A percentile compares a stretch with the other conserved stretches of the same genome.
Evolutionary conservation across 2,888 invertebrate species (phyloP).

Genomic region (Drosophila mettleri): DNA sequence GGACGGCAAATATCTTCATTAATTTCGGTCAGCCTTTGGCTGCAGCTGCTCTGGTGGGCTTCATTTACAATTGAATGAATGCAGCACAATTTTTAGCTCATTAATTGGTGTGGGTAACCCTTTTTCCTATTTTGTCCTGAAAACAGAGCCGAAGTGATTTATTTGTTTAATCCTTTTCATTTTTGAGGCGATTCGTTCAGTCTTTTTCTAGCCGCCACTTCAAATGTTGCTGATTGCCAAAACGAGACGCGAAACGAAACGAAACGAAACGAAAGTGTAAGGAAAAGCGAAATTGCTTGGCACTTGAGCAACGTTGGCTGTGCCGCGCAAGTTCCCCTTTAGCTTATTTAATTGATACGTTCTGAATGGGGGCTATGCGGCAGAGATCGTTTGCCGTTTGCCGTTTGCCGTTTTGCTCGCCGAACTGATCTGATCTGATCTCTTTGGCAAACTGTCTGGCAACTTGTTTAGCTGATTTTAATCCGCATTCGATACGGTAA

Average conservation of each 20-base stretch:
- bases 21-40: constrained; percentile 68
- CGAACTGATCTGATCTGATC: constrained; percentile 31
- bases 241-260: neutral
- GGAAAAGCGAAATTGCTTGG: constrained; percentile 1
- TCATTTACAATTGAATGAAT: constrained; percentile 71
- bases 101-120: constrained; percentile 76
- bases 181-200: constrained; percentile 63
- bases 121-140: constrained; percentile 61
- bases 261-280: too few relatives aligned
- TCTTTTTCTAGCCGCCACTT: constrained; percentile 48
- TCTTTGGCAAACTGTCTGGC: constrained; percentile 43
- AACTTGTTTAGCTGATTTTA: constrained; percentile 81
- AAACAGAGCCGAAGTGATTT: constrained; percentile 72
- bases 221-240: constrained; percentile 69
- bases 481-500: constrained; percentile 83
- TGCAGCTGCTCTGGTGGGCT: constrained; percentile 45
- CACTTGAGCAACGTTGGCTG: constrained; percentile 14
- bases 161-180: constrained; percentile 78
- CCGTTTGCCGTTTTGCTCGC: too few relatives aligned
- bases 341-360: constrained; percentile 53
- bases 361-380: constrained; percentile 30
- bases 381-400: constrained; percentile 46
- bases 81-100: constrained; percentile 77
- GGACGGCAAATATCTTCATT: constrained; percentile 77
- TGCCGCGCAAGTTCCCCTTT: neutral